Evolutionary conservation across 2,113 vertebrate species (phyloP).

Genomic region (Sapajus apella): DNA sequence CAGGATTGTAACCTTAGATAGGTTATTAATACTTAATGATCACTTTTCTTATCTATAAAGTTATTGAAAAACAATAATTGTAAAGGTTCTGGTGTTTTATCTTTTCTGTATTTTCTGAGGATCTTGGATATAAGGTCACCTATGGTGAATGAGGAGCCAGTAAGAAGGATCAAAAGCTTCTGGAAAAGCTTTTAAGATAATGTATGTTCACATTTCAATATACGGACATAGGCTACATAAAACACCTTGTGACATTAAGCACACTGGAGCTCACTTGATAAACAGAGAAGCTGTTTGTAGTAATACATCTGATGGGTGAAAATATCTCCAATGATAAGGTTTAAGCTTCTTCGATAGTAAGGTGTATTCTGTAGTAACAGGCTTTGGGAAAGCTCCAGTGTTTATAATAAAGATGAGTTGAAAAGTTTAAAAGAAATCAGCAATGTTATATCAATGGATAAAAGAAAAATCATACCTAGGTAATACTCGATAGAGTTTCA

Average conservation of each 20-base stretch:
- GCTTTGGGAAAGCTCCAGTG: background rate
- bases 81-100: background rate
- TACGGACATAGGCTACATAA: background rate
- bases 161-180: too few species aligned
- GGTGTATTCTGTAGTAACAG: background rate
- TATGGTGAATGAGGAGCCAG: background rate
- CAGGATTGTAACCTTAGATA: background rate
- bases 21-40: background rate
- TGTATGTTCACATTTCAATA: background rate
- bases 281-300: background rate
- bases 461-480: background rate
- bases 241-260: background rate
- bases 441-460: background rate
- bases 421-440: conserved; percentile 28
- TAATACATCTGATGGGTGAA: background rate
- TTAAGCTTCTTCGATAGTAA: background rate
- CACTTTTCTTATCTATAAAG: background rate
- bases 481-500: background rate
- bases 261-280: background rate
- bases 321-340: background rate
- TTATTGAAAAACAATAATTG: background rate
- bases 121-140: background rate
- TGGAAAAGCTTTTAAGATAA: background rate
- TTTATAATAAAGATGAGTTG: background rate
- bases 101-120: background rate